These are phyloP conservation scores for Leptobrachium leishanense DNA, from an alignment of 2,113 vertebrate genomes.

Conservation along the genomic window DNA sequence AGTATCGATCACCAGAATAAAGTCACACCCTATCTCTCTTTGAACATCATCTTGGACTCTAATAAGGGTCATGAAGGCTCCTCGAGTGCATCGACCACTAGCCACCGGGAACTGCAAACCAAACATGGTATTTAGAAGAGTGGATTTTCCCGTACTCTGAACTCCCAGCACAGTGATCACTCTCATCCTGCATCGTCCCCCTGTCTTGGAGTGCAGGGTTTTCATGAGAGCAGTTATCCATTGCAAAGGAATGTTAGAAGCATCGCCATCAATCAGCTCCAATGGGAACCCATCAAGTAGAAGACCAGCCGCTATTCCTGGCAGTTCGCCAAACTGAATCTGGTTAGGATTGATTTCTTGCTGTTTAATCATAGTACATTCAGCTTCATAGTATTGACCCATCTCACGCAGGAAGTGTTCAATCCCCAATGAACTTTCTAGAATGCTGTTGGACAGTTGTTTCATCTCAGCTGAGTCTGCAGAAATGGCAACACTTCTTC, in stretches of 20 bases:
- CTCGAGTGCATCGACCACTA: too few relatives aligned
- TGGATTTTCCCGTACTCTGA: conserved; percentile 75
- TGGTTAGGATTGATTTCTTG: too few relatives aligned
- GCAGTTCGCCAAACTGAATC: too few relatives aligned
- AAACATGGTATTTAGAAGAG: conserved; percentile 76
- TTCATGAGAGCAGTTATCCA: conserved; percentile 70
- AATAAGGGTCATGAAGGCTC: too few relatives aligned
- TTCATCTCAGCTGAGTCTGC: conserved; percentile 54
- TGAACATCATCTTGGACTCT: too few relatives aligned
- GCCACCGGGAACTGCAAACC: conserved; percentile 67
- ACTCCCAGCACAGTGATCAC: conserved; percentile 72
- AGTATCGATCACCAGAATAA: conserved; percentile 73
- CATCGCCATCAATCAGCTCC: conserved; percentile 74
- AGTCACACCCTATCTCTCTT: too few relatives aligned
- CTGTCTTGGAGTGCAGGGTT: conserved; percentile 58
- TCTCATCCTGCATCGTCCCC: conserved; percentile 60
- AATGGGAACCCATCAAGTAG: conserved; percentile 70
- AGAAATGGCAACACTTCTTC: conserved; percentile 16
- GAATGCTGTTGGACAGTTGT: conserved; percentile 46
- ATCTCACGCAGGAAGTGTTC: conserved; percentile 78
- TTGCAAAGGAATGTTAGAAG: conserved; percentile 68
- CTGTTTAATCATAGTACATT: conserved; percentile 51
- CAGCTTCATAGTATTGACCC: conserved; percentile 74
- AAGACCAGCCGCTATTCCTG: conserved; percentile 55
- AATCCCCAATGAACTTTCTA: conserved; percentile 66